A percentile compares a stretch with the other conserved stretches of the same genome.
Evolutionary conservation across 1,140 invertebrate species (phyloP).

Genomic region (Musca vetustissima): DNA sequence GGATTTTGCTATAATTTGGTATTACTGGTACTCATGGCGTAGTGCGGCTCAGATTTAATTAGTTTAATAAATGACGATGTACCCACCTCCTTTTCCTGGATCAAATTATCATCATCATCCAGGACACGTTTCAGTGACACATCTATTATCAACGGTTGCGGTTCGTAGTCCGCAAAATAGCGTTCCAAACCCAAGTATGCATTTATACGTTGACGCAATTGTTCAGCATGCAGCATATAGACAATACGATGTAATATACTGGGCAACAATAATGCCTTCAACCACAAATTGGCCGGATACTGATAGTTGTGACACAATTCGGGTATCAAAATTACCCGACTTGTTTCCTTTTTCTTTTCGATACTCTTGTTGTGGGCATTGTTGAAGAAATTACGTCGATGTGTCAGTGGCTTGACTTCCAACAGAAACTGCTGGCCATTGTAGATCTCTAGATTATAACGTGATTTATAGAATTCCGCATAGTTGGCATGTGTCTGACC

Average conservation of each 20-base stretch:
- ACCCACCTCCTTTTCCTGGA: slow-evolving; percentile 27
- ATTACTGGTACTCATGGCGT: too few species aligned
- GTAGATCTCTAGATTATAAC: slow-evolving; percentile 66
- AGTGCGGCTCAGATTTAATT: neutral
- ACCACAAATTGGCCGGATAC: slow-evolving; percentile 86
- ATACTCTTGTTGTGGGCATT: slow-evolving; percentile 25
- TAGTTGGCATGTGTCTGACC: slow-evolving; percentile 72
- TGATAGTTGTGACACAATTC: slow-evolving; percentile 86
- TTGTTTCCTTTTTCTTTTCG: slow-evolving; percentile 13
- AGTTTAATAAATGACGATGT: too few species aligned
- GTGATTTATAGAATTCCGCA: slow-evolving; percentile 77
- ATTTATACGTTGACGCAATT: slow-evolving; percentile 40
- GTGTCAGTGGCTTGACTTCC: slow-evolving; percentile 85
- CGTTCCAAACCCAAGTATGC: slow-evolving; percentile 34
- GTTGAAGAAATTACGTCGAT: slow-evolving; percentile 67
- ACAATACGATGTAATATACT: slow-evolving; percentile 72
- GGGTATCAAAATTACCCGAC: slow-evolving; percentile 69
- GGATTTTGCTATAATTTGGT: too few species aligned
- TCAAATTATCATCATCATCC: slow-evolving; percentile 41
- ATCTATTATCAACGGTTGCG: slow-evolving; percentile 40
- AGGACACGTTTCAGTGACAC: slow-evolving; percentile 42
- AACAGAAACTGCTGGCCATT: slow-evolving; percentile 79
- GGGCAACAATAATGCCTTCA: slow-evolving; percentile 85
- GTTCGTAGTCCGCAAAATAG: slow-evolving; percentile 32
- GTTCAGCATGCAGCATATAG: slow-evolving; percentile 47